Conservation (phyloP, 2,888 invertebrate species). For the Ptilodon capucinus region DNA sequence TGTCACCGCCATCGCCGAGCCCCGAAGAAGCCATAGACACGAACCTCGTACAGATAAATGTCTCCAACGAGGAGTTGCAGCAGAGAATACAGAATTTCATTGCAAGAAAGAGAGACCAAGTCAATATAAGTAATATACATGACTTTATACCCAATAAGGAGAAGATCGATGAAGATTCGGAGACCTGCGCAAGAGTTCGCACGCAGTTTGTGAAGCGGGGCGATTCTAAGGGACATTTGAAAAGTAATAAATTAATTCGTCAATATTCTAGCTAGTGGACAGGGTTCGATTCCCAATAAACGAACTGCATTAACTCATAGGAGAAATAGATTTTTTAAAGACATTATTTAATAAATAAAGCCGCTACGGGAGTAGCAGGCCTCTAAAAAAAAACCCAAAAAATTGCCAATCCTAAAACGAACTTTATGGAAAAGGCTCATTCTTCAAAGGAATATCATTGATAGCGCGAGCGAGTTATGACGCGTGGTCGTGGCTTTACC, state of each 20-base stretch:
- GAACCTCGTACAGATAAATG: conserved; percentile 86
- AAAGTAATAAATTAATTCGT: conserved; percentile 79
- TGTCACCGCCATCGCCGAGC: conserved; percentile 18
- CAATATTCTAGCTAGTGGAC: too few relatives aligned
- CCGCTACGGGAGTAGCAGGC: too few relatives aligned
- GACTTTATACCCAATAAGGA: conserved; percentile 85
- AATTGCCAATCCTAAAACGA: too few relatives aligned
- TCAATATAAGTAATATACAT: conserved; percentile 86
- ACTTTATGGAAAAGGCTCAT: too few relatives aligned
- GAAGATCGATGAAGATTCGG: conserved; percentile 65
- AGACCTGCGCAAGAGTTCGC: conserved; percentile 89
- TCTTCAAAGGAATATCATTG: too few relatives aligned
- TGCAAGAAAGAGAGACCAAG: conserved; percentile 88
- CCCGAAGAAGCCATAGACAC: conserved; percentile 46
- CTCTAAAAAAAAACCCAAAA: too few relatives aligned
- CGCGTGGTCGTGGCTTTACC: too few relatives aligned
- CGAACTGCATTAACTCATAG: too few relatives aligned
- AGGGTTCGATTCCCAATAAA: too few relatives aligned
- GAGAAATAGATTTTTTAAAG: too few relatives aligned
- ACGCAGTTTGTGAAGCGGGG: conserved; percentile 87
- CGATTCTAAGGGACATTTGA: conserved; percentile 90
- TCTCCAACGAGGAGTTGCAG: conserved; percentile 84
- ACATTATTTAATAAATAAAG: too few relatives aligned
- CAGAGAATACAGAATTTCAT: conserved; percentile 89
- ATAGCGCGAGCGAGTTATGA: too few relatives aligned